These are phyloP conservation scores for Pygocentrus nattereri DNA, from an alignment of 2,797 vertebrate genomes.

Conservation along the genomic window DNA sequence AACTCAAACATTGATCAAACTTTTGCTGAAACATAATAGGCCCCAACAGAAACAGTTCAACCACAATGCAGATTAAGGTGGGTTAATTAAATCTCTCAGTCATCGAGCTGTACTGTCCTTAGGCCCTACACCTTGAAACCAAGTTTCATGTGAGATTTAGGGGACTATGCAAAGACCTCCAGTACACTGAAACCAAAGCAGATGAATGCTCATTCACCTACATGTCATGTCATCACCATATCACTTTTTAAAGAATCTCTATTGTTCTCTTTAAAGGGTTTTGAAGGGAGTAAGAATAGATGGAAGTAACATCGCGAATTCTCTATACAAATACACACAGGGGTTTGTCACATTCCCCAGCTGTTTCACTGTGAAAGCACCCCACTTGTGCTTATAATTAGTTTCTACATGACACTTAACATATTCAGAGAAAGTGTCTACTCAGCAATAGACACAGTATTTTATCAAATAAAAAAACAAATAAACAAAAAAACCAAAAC, in stretches of 20 bases:
- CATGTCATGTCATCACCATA: neutral
- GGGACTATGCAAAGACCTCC: neutral
- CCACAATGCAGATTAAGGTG: neutral
- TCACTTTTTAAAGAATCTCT: neutral
- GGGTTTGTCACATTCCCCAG: neutral
- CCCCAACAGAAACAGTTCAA: neutral
- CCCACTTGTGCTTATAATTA: neutral
- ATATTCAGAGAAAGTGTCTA: neutral
- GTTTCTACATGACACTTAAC: neutral
- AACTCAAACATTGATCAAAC: neutral
- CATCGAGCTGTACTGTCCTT: neutral
- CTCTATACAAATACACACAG: neutral
- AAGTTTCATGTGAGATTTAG: neutral
- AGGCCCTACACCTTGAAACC: neutral
- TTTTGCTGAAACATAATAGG: neutral
- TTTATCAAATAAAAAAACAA: conserved; percentile 29
- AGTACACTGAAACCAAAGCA: neutral
- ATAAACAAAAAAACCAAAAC: too few species aligned
- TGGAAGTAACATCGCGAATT: neutral
- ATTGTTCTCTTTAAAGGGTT: neutral
- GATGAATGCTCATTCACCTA: neutral
- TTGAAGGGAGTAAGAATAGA: neutral
- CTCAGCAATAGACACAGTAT: conserved; percentile 12
- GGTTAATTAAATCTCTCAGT: neutral
- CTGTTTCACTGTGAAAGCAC: neutral